These are phyloP conservation scores for Cataglyphis cursor DNA, from an alignment of 2,888 invertebrate species.

Conservation along the genomic window DNA sequence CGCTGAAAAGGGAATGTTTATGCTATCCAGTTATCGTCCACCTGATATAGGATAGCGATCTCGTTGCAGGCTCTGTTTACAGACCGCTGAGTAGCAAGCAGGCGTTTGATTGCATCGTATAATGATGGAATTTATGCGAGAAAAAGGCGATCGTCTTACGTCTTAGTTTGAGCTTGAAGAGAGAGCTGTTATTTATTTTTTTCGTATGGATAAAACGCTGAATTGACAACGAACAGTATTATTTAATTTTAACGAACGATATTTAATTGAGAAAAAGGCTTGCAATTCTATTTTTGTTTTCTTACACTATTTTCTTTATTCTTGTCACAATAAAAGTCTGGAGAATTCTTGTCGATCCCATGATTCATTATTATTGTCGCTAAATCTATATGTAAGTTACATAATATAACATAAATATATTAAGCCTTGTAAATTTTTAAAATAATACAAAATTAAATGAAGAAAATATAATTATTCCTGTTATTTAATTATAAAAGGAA, in stretches of 20 bases:
- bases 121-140: conserved; percentile 38
- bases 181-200: background rate
- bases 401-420: background rate
- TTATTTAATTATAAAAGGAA: background rate
- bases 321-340: background rate
- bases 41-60: conserved; percentile 62
- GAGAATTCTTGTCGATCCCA: background rate
- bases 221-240: background rate
- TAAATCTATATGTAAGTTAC: background rate
- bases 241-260: background rate
- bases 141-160: background rate
- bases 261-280: background rate
- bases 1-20: conserved; percentile 57
- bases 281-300: background rate
- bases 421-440: background rate
- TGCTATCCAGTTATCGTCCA: conserved; percentile 57
- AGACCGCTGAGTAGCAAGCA: background rate
- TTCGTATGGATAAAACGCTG: background rate
- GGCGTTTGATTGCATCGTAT: conserved; percentile 21
- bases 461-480: background rate
- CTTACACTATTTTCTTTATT: background rate
- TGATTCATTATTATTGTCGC: background rate
- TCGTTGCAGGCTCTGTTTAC: conserved; percentile 50
- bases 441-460: background rate
- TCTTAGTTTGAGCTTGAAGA: background rate